These are phyloP conservation scores for Campopleginae sp. DNA, from an alignment of 2,888 invertebrate species.

Conservation along the genomic window DNA sequence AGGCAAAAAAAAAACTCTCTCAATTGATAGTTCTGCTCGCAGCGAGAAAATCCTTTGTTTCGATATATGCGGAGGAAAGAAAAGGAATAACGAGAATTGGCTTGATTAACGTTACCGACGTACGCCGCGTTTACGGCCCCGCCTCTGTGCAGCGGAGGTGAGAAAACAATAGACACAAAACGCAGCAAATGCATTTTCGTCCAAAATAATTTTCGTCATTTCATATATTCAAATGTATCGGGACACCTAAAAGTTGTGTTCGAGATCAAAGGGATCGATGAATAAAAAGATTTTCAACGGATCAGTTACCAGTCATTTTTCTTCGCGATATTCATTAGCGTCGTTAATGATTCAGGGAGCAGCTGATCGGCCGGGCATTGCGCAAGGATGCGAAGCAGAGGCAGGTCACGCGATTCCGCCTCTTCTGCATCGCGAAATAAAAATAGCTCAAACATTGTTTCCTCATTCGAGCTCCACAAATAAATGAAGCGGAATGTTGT, in stretches of 20 bases:
- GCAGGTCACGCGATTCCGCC: not conserved
- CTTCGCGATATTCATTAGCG: not conserved
- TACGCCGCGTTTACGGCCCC: not conserved
- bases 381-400: not conserved
- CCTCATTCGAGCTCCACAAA: not conserved
- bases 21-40: constrained; percentile 20
- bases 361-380: not conserved
- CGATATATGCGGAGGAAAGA: constrained; percentile 5
- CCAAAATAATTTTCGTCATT: not conserved
- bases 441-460: not conserved
- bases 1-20: not conserved
- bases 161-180: constrained; percentile 45
- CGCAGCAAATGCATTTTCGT: not conserved
- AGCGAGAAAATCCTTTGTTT: constrained; percentile 39
- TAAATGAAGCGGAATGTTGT: not conserved
- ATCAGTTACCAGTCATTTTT: not conserved
- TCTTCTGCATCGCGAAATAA: not conserved
- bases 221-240: not conserved
- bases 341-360: not conserved
- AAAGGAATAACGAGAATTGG: constrained; percentile 33
- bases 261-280: not conserved
- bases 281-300: not conserved
- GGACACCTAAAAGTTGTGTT: not conserved
- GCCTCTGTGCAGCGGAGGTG: not conserved
- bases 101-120: constrained; percentile 34